Evolutionary conservation across 2,797 vertebrate genomes (phyloP), one percentile per base, ranked within the genome.

Genomic region (Crenuchus spilurus): DNA sequence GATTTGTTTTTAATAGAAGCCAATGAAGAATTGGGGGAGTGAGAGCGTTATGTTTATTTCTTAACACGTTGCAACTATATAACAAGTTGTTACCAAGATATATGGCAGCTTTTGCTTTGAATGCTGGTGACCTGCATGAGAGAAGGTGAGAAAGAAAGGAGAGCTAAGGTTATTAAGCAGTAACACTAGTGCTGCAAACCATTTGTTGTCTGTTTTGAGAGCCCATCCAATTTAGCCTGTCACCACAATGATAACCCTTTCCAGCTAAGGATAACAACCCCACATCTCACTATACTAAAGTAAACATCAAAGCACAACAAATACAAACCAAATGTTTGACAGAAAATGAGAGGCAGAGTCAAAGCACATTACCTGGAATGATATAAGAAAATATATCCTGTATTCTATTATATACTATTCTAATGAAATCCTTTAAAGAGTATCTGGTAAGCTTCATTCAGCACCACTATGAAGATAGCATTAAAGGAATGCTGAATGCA

Each of bases 141-240:
- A 52, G 42, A 65, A 61, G 52, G 77, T 72, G 77, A 62, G 63
- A 71, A 81, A 78, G 80, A 85, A 82, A 81, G 37, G 69, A 80
- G 76, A 48, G 78, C 76, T 77, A 84, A 87, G 86, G 90, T 89
- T 90, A 87, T 88, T 84, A 73, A 83, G 70, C 81, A 79, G 84
- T 87, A 85, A 86, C 86, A 86, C 75, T 81, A 87, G 84, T 75
- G 86, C 89, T 85, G 80, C 85, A 88, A 87, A 85, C 86, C 87
- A 90, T 91, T 89, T 90, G 88, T 90, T 91, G 88, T 91, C 85
- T 88, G 89, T 91, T 91, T 83, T 86, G 60, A 82, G 83, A 67
- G 83, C 86, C 83, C 84, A 83, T 91, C 87, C 87, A 89, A 91
- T 91, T 91, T 89, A 89, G 86, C 86, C 85, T 92, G 91, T 93